Base-by-base conservation (phyloP, 2,888 invertebrate genomes). In the Mongoloraphidia duomilia region DNA sequence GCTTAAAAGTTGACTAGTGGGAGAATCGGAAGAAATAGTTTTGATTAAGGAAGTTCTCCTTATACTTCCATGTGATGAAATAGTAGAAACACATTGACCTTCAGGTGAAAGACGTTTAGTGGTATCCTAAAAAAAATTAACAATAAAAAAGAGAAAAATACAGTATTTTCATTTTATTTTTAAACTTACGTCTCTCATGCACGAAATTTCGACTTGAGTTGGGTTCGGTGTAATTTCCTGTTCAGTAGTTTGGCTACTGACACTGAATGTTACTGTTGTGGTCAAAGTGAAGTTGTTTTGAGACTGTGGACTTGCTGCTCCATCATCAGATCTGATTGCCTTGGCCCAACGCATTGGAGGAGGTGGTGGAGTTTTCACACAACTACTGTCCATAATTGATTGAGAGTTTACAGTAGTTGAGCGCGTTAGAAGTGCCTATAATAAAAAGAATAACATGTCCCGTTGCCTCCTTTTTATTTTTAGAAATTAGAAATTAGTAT, bases 321-420 rank as follows among this genome's bases (percentile, higher is more conserved):
- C 53, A 17, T 52, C 51, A 66, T 70, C 67, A 8, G 72, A 70
- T 53, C 65, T 70, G 59, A 72, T 74, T 0, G 88, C 87, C 64
- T 89, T 89, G 0, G 86, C 82, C 87, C 89, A 89, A 59, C 89
- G 73, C 11, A 88, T 82, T 0, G 89, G 89, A 0, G 89, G 89
- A 1, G 86, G 85, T 8, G 89, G 89, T 2, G 89, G 88, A 35
- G 83, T 83, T 43, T 69, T 75, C 8, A 35, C 17, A 10, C 26
- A 26, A 26, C 26, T 26, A 26, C 35, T 14, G 37, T 17, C 14
- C 14, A 41, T 12, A 41, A 41, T 12, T 33, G 44, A 17, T 43
- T 33, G 34, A 44, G 37, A 14, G 44, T 37, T 17, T 14, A 12
- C 35, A 11, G 10, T 9, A 14, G 37, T 36, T 36, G 34, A 43